Evolutionary conservation across 2,797 vertebrate species (phyloP).

Genomic region (Xenentodon cancila): DNA sequence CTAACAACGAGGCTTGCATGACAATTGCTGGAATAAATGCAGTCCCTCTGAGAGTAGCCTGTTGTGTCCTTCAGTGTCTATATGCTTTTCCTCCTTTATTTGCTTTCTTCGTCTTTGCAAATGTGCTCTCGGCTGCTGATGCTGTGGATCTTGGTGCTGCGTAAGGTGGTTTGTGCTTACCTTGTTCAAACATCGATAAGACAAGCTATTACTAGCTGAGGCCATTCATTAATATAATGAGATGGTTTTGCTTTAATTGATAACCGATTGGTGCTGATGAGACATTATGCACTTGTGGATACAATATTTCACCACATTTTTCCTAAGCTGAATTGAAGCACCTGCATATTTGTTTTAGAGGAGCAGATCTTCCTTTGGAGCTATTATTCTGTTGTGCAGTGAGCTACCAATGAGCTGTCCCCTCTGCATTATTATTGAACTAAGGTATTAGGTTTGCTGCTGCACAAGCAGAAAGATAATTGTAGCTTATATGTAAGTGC

Average conservation of each 20-base stretch:
- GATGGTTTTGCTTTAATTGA: slow-evolving; percentile 80
- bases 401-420: slow-evolving; percentile 79
- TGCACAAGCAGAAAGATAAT: slow-evolving; percentile 99
- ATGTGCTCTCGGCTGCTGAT: slow-evolving; percentile 69
- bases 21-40: slow-evolving; percentile 90
- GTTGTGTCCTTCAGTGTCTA: slow-evolving; percentile 79
- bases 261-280: slow-evolving; percentile 80
- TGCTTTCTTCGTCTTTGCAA: slow-evolving; percentile 70
- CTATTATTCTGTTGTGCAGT: slow-evolving; percentile 73
- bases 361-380: slow-evolving; percentile 64
- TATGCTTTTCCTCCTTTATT: slow-evolving; percentile 51
- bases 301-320: slow-evolving; percentile 70
- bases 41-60: slow-evolving; percentile 81
- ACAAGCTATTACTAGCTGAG: slow-evolving; percentile 71
- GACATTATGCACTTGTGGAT: slow-evolving; percentile 82
- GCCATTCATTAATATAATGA: slow-evolving; percentile 82
- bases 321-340: slow-evolving; percentile 68
- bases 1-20: slow-evolving; percentile 97
- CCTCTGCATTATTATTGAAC: slow-evolving; percentile 96
- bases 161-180: slow-evolving; percentile 70
- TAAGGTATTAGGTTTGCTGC: slow-evolving; percentile 95
- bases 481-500: slow-evolving; percentile 94
- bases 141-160: slow-evolving; percentile 58
- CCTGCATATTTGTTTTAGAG: slow-evolving; percentile 74
- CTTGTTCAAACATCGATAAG: slow-evolving; percentile 76